A percentile compares a stretch with the other conserved stretches of the same genome.
Evolutionary conservation across 2,113 vertebrate genomes (phyloP).

Genomic region (Malurus cyaneus): DNA sequence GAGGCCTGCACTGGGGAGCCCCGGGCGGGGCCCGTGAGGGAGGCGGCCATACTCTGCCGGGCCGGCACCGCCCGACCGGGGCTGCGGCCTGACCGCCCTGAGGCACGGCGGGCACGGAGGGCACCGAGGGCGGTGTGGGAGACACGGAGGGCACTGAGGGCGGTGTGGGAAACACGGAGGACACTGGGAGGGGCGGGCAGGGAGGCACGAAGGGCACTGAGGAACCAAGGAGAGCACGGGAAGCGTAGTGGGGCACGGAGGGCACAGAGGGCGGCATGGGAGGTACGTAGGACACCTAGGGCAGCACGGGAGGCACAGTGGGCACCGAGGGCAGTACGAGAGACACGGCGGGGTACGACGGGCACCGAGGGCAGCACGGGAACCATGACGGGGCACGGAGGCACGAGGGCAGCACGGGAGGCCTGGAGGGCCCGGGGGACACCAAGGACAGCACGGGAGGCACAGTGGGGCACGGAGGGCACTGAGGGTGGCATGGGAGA

Average conservation of each 20-base stretch:
- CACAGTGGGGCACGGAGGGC: too few relatives aligned
- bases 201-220: neutral
- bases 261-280: too few relatives aligned
- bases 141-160: neutral
- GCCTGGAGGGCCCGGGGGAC: too few relatives aligned
- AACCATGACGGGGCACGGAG: neutral
- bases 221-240: neutral
- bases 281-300: neutral
- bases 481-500: too few relatives aligned
- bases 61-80: too few relatives aligned
- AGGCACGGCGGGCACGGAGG: neutral
- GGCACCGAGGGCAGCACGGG: neutral
- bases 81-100: neutral
- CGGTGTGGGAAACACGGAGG: neutral
- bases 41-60: rapidly evolving
- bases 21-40: rapidly evolving
- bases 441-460: too few relatives aligned
- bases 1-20: neutral
- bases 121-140: too few relatives aligned
- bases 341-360: too few relatives aligned
- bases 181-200: neutral
- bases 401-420: neutral
- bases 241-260: neutral
- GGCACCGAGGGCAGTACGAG: too few relatives aligned
- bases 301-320: neutral